Conservation (phyloP, 2,888 invertebrate species). For the Nomada fucata region DNA sequence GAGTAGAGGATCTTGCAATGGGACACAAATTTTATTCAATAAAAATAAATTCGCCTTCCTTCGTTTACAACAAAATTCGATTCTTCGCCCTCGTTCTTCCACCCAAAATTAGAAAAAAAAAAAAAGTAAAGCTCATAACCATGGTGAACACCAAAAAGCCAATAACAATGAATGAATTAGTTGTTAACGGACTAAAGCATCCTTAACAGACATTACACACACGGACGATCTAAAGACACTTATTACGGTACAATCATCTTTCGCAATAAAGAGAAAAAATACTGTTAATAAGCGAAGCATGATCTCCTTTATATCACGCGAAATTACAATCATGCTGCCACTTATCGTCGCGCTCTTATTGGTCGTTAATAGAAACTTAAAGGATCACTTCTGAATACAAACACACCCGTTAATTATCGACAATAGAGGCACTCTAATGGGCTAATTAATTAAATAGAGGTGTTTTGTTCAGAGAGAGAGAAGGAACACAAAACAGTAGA, state of each 20-base stretch:
- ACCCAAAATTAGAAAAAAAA: slow-evolving; percentile 19
- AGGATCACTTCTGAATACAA: neutral
- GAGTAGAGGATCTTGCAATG: slow-evolving; percentile 14
- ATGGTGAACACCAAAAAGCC: slow-evolving; percentile 16
- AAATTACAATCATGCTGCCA: slow-evolving; percentile 11
- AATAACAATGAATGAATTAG: slow-evolving; percentile 25
- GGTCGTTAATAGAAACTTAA: neutral
- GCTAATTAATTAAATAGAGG: neutral
- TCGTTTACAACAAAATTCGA: slow-evolving; percentile 26
- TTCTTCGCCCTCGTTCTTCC: slow-evolving; percentile 47
- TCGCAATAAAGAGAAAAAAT: slow-evolving; percentile 12
- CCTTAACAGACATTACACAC: slow-evolving; percentile 5
- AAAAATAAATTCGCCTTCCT: slow-evolving; percentile 17
- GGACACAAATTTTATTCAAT: slow-evolving; percentile 28
- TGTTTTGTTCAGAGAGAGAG: neutral
- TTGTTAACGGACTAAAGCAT: slow-evolving; percentile 15
- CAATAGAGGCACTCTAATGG: neutral
- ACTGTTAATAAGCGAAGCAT: slow-evolving; percentile 29
- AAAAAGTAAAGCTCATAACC: slow-evolving; percentile 22
- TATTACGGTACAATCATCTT: slow-evolving; percentile 9
- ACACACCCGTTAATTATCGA: neutral
- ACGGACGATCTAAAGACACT: neutral
- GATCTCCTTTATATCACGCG: neutral
- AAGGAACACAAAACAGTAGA: slow-evolving; percentile 24
- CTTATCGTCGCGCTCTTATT: neutral